A percentile compares a stretch with the other conserved stretches of the same genome.
These are phyloP conservation scores for Lutraria rhynchaena DNA, from an alignment of 1,140 invertebrate genomes.

Conservation along the genomic window DNA sequence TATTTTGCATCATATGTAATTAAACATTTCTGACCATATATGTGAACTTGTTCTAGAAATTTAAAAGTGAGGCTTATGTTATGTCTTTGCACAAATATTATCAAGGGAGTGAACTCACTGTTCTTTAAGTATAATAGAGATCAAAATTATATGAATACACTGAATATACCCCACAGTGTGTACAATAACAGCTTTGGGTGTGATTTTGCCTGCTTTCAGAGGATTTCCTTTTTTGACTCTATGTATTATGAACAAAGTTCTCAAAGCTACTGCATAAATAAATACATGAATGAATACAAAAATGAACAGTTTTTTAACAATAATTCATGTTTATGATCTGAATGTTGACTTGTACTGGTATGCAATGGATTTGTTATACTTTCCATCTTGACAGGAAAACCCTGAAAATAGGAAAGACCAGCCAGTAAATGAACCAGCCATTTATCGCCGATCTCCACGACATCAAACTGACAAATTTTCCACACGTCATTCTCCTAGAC, in stretches of 20 bases:
- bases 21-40: no score
- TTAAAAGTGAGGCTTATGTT: no score
- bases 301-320: not conserved
- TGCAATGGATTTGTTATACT: not conserved
- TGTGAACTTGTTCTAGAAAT: no score
- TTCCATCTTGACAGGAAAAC: not conserved
- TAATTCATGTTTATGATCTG: not conserved
- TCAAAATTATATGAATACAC: no score
- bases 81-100: no score
- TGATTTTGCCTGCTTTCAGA: not conserved
- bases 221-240: not conserved
- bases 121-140: no score
- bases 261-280: not conserved
- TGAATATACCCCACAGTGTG: no score
- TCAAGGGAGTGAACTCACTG: no score
- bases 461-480: no score
- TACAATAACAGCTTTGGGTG: no score
- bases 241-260: not conserved
- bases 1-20: no score
- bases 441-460: constrained; percentile 10
- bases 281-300: not conserved
- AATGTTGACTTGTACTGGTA: not conserved
- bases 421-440: constrained; percentile 31
- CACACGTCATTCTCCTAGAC: not conserved
- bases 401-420: constrained; percentile 32